Evolutionary conservation across 2,797 vertebrate species (phyloP).

Genomic region (Mus minutoides): DNA sequence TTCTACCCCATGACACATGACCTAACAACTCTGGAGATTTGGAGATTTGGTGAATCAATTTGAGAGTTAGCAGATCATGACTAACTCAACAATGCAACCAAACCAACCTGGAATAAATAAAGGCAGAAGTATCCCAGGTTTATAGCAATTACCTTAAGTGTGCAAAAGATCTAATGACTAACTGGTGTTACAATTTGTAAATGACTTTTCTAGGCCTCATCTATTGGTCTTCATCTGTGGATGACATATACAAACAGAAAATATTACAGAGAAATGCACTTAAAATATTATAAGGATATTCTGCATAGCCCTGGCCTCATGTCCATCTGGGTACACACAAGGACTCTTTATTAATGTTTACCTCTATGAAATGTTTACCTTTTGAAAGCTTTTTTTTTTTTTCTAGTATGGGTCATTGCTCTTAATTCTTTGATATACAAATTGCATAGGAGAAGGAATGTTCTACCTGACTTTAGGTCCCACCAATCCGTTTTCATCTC

Average conservation of each 20-base stretch:
- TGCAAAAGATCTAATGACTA: neutral
- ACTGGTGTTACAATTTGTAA: neutral
- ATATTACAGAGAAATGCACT: neutral
- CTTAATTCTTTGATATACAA: neutral
- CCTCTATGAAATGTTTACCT: no score
- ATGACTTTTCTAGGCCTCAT: neutral
- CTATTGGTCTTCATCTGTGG: neutral
- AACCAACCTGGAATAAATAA: constrained; percentile 95
- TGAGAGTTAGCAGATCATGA: constrained; percentile 94
- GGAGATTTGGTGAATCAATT: constrained; percentile 92
- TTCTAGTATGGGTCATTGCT: neutral
- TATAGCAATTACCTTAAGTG: neutral
- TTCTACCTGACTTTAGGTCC: neutral
- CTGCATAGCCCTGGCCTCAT: neutral
- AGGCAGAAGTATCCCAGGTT: constrained; percentile 89
- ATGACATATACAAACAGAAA: neutral
- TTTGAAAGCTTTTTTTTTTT: neutral
- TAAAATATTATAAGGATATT: no score
- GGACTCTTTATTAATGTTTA: neutral
- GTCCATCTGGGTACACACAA: neutral
- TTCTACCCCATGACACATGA: constrained; percentile 89
- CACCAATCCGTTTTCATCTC: neutral
- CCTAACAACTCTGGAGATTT: constrained; percentile 92
- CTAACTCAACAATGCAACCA: constrained; percentile 92
- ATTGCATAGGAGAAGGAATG: neutral